Base-by-base conservation (phyloP, 2,113 vertebrate genomes). In the Macquaria australasica region DNA sequence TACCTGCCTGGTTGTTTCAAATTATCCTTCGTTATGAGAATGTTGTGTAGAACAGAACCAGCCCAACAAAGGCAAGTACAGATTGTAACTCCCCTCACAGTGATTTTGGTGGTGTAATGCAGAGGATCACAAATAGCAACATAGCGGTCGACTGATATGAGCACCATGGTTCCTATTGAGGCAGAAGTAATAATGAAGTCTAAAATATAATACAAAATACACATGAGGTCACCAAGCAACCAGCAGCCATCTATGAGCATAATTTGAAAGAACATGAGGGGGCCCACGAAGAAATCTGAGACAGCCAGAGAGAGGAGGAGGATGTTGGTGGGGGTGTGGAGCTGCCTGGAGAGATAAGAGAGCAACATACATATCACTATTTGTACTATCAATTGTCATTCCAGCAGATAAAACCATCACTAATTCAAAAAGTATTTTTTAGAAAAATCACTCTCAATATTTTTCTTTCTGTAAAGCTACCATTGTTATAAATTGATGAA, bases 291-390 rank as follows among this genome's bases (percentile, higher is more conserved):
- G 45, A 48, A 45, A 23, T 81, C 88, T 11, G 78, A 69, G 51
- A 76, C 51, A n/a, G 74, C 74, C 85, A 87, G 39, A 5, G 85
- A 94, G 56, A 93, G 83, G 31, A 94, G 72, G 8, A 94, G 78
- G 56, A 89, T n/a, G 71, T 94, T 93, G 70, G 90, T 92, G 8
- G 89, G 79, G 21, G 88, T 93, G 73, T 94, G 93, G 21, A 94
- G 92, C 73, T 93, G 85, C 80, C 87, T 94, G 87, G 2, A 73
- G 45, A 48, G 45, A 23, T 39, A 21, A 58, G 14, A 28, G 1
- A 73, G 43, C 55, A 18, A 25, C 11, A 55, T 34, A 34, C 34
- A 3, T 34, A 34, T 15, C 51, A 72, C 3, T 45, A 45, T 12
- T 45, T 45, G 43, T 45, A 45, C 43, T 4, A 14, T 48, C 45